These are phyloP conservation scores for Atractosteus spatula DNA, from an alignment of 2,113 vertebrate species.

Conservation along the genomic window DNA sequence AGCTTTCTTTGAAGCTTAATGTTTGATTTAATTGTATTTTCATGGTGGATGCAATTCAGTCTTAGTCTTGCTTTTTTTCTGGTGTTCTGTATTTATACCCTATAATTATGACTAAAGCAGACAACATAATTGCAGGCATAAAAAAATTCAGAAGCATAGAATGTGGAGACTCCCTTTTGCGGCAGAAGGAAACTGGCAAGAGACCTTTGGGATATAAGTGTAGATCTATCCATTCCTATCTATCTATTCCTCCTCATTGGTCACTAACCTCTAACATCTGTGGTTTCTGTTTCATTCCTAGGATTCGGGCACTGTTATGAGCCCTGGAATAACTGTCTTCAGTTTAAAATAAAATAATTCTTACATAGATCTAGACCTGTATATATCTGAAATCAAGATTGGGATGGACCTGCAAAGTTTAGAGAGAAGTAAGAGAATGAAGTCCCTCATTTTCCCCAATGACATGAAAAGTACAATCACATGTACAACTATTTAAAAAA, in stretches of 20 bases:
- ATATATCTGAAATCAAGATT: too few species aligned
- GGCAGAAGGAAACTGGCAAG: not conserved
- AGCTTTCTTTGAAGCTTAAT: too few species aligned
- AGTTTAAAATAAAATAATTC: too few species aligned
- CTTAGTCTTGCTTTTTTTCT: not conserved
- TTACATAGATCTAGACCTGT: too few species aligned
- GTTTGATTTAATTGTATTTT: too few species aligned
- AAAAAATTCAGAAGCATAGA: not conserved
- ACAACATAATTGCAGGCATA: conserved; percentile 5
- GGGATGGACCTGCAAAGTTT: too few species aligned
- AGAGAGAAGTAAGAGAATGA: too few species aligned
- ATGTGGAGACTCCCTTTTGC: conserved; percentile 10
- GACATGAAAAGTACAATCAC: too few species aligned
- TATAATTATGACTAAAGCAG: conserved; percentile 8
- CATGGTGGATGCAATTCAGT: not conserved
- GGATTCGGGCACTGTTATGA: not conserved
- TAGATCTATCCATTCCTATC: not conserved
- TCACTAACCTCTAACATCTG: conserved; percentile 3
- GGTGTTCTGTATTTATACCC: not conserved
- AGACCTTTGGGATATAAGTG: not conserved
- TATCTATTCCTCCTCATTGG: not conserved
- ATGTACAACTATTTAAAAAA: too few species aligned
- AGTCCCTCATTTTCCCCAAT: too few species aligned
- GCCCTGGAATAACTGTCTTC: too few species aligned
- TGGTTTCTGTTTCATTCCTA: not conserved